Conservation (phyloP, 2,113 vertebrate genomes). For the Phasianus colchicus region DNA sequence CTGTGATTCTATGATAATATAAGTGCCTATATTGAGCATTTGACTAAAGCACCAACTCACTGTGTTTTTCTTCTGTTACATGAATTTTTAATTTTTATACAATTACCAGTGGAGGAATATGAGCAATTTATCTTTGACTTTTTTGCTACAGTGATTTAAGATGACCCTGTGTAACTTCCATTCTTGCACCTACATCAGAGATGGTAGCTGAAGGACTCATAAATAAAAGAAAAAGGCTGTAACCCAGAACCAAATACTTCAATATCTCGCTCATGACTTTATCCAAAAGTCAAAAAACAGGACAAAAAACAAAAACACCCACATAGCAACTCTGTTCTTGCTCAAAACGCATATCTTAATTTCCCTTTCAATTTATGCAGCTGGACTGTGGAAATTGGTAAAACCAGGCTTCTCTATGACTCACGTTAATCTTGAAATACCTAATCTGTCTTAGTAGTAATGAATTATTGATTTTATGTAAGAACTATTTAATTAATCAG, state of each 20-base stretch:
- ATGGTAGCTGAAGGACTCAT: not conserved
- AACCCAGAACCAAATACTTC: not conserved
- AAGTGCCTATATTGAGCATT: not conserved
- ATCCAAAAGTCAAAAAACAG: not conserved
- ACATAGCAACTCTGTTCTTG: not conserved
- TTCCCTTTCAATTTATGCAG: not conserved
- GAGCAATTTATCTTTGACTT: not conserved
- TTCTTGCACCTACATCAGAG: not conserved
- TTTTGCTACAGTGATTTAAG: not conserved
- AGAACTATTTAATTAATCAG: constrained; percentile 67
- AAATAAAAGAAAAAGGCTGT: not conserved
- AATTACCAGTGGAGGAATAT: not conserved
- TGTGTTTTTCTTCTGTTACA: not conserved
- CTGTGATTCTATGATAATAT: not conserved
- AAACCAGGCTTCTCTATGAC: constrained; percentile 17
- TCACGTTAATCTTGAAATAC: constrained; percentile 48
- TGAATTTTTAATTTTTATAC: not conserved
- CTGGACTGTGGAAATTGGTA: not conserved
- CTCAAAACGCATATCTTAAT: not conserved
- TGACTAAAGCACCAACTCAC: not conserved
- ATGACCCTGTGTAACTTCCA: not conserved
- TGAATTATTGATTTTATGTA: constrained; percentile 65
- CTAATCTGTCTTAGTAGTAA: constrained; percentile 30
- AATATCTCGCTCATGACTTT: not conserved
- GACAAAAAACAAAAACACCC: not conserved